Conservation (phyloP, 2,797 vertebrate species). For the Eulemur mongoz region DNA sequence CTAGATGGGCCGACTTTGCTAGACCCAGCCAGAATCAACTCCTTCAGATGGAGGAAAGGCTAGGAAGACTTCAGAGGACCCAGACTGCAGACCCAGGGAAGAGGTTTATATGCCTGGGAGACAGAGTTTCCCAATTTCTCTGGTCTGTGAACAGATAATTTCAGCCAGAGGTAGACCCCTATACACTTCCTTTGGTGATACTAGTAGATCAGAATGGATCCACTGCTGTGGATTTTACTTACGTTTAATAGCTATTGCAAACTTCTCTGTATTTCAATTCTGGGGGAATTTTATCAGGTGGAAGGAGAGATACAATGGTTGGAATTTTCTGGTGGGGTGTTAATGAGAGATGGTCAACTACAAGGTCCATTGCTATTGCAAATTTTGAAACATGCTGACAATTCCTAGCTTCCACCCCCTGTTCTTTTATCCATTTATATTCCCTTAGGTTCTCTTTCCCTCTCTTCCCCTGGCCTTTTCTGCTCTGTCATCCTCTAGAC, state of each 20-base stretch:
- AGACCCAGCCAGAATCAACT: background rate
- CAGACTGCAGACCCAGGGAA: background rate
- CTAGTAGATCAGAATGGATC: background rate
- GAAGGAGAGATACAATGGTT: background rate
- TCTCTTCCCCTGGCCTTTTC: background rate
- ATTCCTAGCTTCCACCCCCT: background rate
- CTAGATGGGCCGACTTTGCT: background rate
- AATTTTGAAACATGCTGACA: background rate
- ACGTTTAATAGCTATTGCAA: background rate
- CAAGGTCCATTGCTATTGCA: background rate
- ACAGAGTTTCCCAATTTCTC: background rate
- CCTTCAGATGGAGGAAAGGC: background rate
- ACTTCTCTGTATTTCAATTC: background rate
- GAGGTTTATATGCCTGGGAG: rapidly evolving
- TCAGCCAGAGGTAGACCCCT: background rate
- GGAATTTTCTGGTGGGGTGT: background rate
- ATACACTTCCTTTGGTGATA: background rate
- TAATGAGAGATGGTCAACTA: background rate
- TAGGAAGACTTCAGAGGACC: background rate
- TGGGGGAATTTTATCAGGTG: background rate
- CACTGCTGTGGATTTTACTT: background rate
- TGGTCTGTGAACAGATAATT: background rate
- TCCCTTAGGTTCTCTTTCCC: background rate
- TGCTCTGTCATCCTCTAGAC: background rate
- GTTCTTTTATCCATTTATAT: background rate